Percentiles rank a stretch among this genome's conserved stretches.
Evolutionary conservation across 2,888 invertebrate species (phyloP).

Genomic region (Scaptomyza flava): DNA sequence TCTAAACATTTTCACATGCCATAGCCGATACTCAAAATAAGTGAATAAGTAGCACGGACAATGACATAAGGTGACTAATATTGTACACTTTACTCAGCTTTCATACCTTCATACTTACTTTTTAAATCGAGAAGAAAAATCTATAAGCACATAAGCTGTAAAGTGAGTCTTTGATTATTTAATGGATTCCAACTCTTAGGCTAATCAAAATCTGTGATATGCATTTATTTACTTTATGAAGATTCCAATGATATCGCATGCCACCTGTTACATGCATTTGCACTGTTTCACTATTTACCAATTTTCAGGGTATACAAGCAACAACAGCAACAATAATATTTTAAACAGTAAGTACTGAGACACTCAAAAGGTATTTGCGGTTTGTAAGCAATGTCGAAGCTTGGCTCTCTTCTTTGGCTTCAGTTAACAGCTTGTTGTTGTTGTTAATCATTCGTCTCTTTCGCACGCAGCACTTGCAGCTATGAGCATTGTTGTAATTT

Average conservation of each 20-base stretch:
- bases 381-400: constrained; percentile 43
- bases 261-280: background rate
- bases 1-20: constrained; percentile 62
- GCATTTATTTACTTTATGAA: background rate
- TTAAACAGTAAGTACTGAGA: constrained; percentile 35
- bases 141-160: background rate
- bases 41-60: background rate
- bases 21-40: constrained; percentile 11
- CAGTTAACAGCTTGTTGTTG: background rate
- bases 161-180: background rate
- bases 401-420: constrained; percentile 8
- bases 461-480: constrained; percentile 29
- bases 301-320: constrained; percentile 4
- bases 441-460: constrained; percentile 27
- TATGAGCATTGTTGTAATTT: constrained; percentile 56
- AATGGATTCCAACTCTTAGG: background rate
- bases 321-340: constrained; percentile 11
- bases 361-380: constrained; percentile 56
- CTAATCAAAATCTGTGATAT: background rate
- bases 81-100: constrained; percentile 1
- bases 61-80: constrained; percentile 3
- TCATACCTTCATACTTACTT: constrained; percentile 3
- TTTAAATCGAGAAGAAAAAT: background rate
- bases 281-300: background rate
- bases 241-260: background rate